phyloP scores from a whole-genome alignment of 2,888 invertebrate species.

The Dinocampus coccinellae region DNA sequence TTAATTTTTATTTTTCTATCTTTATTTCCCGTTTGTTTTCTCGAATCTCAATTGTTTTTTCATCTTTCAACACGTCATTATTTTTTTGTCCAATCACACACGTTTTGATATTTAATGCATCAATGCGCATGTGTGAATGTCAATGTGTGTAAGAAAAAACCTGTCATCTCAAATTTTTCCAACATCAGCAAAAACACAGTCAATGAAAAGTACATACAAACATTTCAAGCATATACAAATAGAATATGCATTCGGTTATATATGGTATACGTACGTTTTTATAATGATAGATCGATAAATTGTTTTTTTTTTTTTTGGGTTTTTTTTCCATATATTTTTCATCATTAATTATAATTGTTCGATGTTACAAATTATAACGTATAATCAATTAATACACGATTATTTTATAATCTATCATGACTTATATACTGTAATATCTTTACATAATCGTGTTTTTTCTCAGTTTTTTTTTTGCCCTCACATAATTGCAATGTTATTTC shows the following conservation, averaged over 20 bases:
- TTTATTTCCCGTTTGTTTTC: constrained; percentile 11
- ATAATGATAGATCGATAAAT: constrained; percentile 39
- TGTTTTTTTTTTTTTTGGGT: constrained; percentile 8
- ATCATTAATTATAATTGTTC: constrained; percentile 11
- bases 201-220: constrained; percentile 54
- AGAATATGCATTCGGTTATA: constrained; percentile 20
- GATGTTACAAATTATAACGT: constrained; percentile 10
- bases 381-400: not conserved
- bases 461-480: not conserved
- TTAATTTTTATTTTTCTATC: not conserved
- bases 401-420: not conserved
- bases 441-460: not conserved
- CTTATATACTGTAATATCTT: not conserved
- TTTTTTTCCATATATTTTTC: constrained; percentile 4
- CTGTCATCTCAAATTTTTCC: constrained; percentile 44
- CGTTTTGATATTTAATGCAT: constrained; percentile 46
- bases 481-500: not conserved
- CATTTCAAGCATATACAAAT: too few relatives aligned
- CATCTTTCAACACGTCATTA: constrained; percentile 23
- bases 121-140: constrained; percentile 42
- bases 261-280: constrained; percentile 27
- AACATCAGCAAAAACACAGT: constrained; percentile 61
- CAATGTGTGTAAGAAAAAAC: constrained; percentile 13
- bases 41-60: not conserved
- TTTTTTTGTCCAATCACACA: constrained; percentile 16